These are phyloP conservation scores for Omphaloscelis lunosa DNA, from an alignment of 2,888 invertebrate genomes.

Conservation along the genomic window DNA sequence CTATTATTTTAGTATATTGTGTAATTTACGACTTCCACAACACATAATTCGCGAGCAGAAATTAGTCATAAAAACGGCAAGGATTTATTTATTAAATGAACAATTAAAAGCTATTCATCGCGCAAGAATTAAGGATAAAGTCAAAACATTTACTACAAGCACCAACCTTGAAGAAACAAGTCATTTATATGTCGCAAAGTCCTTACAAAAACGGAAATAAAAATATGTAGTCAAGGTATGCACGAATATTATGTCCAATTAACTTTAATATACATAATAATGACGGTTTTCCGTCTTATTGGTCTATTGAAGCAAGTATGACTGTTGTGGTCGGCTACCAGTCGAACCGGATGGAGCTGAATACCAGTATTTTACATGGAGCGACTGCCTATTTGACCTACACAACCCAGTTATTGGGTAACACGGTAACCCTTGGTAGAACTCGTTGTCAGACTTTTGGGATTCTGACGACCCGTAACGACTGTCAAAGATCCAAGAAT, in stretches of 20 bases:
- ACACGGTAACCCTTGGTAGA: no score
- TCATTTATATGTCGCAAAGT: constrained; percentile 29
- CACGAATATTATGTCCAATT: constrained; percentile 24
- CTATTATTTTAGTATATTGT: background rate
- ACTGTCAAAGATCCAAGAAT: no score
- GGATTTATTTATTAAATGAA: background rate
- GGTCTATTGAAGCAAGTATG: no score
- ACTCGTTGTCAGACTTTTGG: no score
- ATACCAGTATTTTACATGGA: background rate
- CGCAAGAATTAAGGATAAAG: constrained; percentile 21
- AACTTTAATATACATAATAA: constrained; percentile 11
- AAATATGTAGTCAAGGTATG: constrained; percentile 36
- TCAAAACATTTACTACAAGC: constrained; percentile 10
- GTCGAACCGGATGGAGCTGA: background rate
- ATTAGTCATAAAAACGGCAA: constrained; percentile 1
- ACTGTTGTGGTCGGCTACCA: background rate
- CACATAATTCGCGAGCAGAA: background rate
- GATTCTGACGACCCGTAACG: no score
- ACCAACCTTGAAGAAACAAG: constrained; percentile 43
- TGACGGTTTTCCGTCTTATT: constrained; percentile 4
- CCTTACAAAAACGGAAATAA: constrained; percentile 52
- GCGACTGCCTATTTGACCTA: background rate
- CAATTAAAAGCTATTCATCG: constrained; percentile 13
- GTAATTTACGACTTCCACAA: background rate
- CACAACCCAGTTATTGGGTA: background rate